Evolutionary conservation across 2,888 invertebrate genomes (phyloP).

Genomic region (Microplitis deprimator): DNA sequence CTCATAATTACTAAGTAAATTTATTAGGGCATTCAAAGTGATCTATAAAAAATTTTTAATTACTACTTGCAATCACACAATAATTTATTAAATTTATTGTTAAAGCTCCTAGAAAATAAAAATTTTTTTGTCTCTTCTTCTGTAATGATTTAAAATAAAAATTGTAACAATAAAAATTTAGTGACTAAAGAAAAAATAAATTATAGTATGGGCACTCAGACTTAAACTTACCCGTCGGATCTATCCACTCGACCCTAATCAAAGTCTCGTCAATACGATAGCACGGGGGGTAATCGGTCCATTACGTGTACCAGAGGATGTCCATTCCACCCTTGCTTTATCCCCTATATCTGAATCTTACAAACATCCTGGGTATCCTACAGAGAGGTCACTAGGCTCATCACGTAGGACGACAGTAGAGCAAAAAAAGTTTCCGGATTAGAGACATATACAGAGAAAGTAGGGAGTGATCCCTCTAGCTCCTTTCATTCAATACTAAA

Average conservation of each 20-base stretch:
- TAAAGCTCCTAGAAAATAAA: too few relatives aligned
- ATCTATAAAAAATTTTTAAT: too few relatives aligned
- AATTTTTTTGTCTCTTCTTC: neutral
- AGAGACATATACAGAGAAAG: neutral
- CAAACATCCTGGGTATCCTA: constrained; percentile 52
- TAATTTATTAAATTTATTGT: too few relatives aligned
- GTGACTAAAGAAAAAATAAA: constrained; percentile 12
- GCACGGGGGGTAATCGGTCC: constrained; percentile 69
- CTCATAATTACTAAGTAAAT: too few relatives aligned
- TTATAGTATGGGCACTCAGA: constrained; percentile 28
- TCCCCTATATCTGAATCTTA: constrained; percentile 47
- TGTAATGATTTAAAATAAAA: neutral
- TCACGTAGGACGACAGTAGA: constrained; percentile 13
- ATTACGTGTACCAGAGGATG: constrained; percentile 68
- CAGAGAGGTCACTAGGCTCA: neutral
- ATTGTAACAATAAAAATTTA: constrained; percentile 13
- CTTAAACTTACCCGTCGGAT: constrained; percentile 66
- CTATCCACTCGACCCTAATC: constrained; percentile 71
- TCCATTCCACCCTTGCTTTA: constrained; percentile 61
- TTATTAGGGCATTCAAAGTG: too few relatives aligned
- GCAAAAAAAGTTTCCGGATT: constrained; percentile 26
- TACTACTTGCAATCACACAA: too few relatives aligned
- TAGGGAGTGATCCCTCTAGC: constrained; percentile 22
- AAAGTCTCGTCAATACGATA: constrained; percentile 72
- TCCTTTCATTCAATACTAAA: constrained; percentile 13